Evolutionary conservation across 2,888 invertebrate species (phyloP).

Genomic region (Odontocolon sp.): DNA sequence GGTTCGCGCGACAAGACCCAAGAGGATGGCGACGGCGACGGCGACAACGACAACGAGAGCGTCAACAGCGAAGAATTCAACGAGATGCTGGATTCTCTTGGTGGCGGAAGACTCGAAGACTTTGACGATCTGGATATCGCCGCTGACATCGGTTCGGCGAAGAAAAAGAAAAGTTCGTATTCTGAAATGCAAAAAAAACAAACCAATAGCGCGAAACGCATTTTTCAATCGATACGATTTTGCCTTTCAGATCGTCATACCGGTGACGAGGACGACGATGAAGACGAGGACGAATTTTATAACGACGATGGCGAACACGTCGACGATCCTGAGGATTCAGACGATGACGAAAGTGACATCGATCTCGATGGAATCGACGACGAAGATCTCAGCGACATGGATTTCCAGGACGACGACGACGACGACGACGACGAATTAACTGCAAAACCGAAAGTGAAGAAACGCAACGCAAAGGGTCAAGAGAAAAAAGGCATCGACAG

Average conservation of each 20-base stretch:
- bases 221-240: too few relatives aligned
- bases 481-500: constrained; percentile 63
- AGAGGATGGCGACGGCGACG: constrained; percentile 78
- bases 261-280: constrained; percentile 65
- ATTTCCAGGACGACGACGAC: constrained; percentile 77
- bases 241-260: constrained; percentile 41
- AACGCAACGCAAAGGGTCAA: constrained; percentile 51
- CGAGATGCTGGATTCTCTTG: constrained; percentile 81
- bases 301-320: constrained; percentile 74
- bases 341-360: constrained; percentile 77
- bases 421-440: constrained; percentile 65
- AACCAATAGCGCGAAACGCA: background rate
- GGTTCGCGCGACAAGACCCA: constrained; percentile 43
- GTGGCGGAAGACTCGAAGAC: constrained; percentile 67
- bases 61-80: constrained; percentile 82
- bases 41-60: constrained; percentile 81
- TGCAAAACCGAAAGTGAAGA: constrained; percentile 60
- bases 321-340: constrained; percentile 81
- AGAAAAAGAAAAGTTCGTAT: constrained; percentile 71
- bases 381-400: constrained; percentile 80
- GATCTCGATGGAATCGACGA: constrained; percentile 76
- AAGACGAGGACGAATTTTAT: constrained; percentile 58
- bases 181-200: constrained; percentile 64
- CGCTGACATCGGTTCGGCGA: constrained; percentile 78
- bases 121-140: constrained; percentile 84